Percentiles rank a stretch among this genome's conserved stretches.
phyloP scores from a whole-genome alignment of 2,113 vertebrate species.

The Scomber scombrus region DNA sequence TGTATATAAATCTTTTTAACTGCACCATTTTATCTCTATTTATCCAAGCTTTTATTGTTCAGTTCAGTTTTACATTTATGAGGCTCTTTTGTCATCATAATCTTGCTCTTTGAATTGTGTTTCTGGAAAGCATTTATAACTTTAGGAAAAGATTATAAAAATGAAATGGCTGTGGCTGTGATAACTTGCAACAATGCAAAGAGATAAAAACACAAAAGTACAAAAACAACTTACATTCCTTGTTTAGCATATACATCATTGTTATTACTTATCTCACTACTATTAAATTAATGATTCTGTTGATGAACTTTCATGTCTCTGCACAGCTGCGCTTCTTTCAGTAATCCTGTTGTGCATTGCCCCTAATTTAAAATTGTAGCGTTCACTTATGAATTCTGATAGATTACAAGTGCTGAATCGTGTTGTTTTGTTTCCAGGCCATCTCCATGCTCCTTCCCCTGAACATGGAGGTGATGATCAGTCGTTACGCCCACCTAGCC shows the following conservation, averaged over 20 bases:
- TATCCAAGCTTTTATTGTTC: conserved; percentile 2
- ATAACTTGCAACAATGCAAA: neutral
- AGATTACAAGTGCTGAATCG: neutral
- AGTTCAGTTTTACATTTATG: neutral
- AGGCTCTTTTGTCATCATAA: conserved; percentile 22
- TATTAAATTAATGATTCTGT: neutral
- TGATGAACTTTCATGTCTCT: neutral
- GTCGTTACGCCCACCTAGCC: conserved; percentile 86
- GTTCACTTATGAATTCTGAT: conserved; percentile 11
- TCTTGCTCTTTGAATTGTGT: neutral
- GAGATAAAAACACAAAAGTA: neutral
- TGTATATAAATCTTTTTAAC: conserved; percentile 11
- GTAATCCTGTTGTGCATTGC: neutral
- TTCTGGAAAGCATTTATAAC: neutral
- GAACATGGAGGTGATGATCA: conserved; percentile 74
- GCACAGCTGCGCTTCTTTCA: conserved; percentile 11
- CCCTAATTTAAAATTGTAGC: conserved; percentile 2
- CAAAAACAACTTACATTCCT: neutral
- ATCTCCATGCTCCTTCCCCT: conserved; percentile 65
- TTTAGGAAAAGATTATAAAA: neutral
- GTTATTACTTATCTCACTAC: neutral
- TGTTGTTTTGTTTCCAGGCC: conserved; percentile 58
- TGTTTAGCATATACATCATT: neutral
- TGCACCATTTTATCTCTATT: conserved; percentile 7
- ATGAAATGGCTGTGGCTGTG: neutral